Evolutionary conservation across 2,113 vertebrate species (phyloP), one percentile per base, ranked within the genome.

Genomic region (Vulpes vulpes): DNA sequence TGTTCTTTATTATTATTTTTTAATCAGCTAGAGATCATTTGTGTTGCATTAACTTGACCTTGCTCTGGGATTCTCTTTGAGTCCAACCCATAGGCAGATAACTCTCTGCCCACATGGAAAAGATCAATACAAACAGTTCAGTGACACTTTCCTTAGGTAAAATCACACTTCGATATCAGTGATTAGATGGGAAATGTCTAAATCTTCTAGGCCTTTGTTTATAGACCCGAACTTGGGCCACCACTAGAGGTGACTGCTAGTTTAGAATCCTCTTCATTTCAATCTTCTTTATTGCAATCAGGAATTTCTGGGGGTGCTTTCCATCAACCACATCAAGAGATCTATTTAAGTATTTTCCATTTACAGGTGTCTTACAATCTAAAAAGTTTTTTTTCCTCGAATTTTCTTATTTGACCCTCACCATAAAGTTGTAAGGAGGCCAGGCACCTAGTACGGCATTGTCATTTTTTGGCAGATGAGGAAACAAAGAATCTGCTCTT

Each of bases 391-490:
- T 27, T 27, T 49, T 59, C 20, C 49, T 59, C 67, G 1, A 1
- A 16, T 62, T 85, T 86, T 87, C 57, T 71, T 78, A 60, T 87
- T 60, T 87, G 89, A 35, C 20, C 25, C n/a, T 92, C 35, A 35
- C 19, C 22, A 69, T 43, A 53, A 53, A 71, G 2, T 19, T 20
- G 3, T 51, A 22, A 64, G 25, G 74, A 71, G 12, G 19, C 25
- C 27, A 51, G 8, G 11, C 30, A 19, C 1, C 38, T 53, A 23
- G 43, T 0, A 11, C 0, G 4, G 0, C 19, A 0, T 76, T 59
- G 9, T 43, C 76, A 27, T 74, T 53, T 35, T 25, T 67, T 76
- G 67, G 30, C 14, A 87, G 38, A 38, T 15, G 3, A 84, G 30
- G 51, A 78, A 86, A 49, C 38, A 55, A 57, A 60, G 69, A 11